Evolutionary conservation across 2,888 invertebrate species (phyloP), one percentile per base, ranked within the genome.

Genomic region (Limnephilus auricula): DNA sequence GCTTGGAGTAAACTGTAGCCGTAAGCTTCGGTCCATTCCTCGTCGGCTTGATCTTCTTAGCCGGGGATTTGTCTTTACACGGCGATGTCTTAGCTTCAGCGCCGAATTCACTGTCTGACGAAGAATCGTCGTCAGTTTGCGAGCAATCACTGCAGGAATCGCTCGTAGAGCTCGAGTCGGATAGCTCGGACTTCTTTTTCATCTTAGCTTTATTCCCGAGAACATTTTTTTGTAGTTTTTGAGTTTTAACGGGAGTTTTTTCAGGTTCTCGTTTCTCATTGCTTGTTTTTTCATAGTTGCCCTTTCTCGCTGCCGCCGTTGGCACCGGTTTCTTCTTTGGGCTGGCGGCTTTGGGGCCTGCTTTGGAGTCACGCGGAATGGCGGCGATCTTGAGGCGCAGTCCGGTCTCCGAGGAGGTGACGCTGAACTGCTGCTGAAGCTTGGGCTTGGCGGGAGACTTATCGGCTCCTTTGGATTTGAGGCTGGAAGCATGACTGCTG

Each of bases 311-410:
- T n/a, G 93, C 93, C 90, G 94, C 93, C 92, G 93, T 93, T 93
- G 94, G 94, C 79, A 94, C 94, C 34, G 94, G 94, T 12, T 94
- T 94, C 93, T 89, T 95, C 94, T 93, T 93, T 93, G 90, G 90
- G 18, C 90, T 90, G 34, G 65, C 65, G 40, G 30, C n/a, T 93
- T 93, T 30, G 25, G 87, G 50, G 93, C 86, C 87, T 5, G 90
- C 94, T 94, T 94, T 96, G 94, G 94, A 89, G n/a, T 40, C 65
- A 9, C 96, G 96, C 86, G 96, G 96, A 92, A 97, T 96, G 82
- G 96, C 96, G 93, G 97, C 96, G 91, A 97, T 97, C 93, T 96
- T 97, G 89, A 97, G 95, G 92, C 97, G 96, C 90, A 97, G 94
- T 32, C 96, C 96, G 83, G 96, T 96, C 83, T 97, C 96, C 94